Percentiles rank a stretch among this genome's conserved stretches.
phyloP scores from a whole-genome alignment of 2,797 vertebrate species.

The Gymnopithys bicolor region DNA sequence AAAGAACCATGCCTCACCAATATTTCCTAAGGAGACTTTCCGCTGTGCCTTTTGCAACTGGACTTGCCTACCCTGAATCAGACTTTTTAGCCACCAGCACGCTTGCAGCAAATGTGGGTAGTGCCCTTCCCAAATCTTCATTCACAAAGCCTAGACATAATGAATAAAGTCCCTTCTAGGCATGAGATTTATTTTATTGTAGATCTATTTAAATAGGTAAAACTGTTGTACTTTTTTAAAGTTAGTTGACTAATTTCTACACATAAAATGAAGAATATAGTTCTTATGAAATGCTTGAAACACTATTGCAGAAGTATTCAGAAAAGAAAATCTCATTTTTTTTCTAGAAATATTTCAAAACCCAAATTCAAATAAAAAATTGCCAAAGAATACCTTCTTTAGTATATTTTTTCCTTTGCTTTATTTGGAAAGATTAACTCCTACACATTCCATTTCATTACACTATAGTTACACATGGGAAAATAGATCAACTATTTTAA shows the following conservation, averaged over 20 bases:
- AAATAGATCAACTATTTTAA: constrained; percentile 1
- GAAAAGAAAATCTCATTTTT: not conserved
- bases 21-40: no score
- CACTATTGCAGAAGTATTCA: not conserved
- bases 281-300: not conserved
- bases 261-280: not conserved
- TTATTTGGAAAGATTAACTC: not conserved
- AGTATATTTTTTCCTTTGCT: not conserved
- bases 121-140: no score
- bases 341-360: not conserved
- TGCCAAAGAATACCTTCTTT: not conserved
- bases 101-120: no score
- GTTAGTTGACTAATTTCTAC: not conserved
- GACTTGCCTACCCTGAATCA: no score
- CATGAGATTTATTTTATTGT: not conserved
- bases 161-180: not conserved
- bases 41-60: no score
- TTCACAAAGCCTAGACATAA: not conserved
- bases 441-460: not conserved
- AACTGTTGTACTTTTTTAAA: not conserved
- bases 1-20: no score
- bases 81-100: no score
- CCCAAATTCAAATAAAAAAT: not conserved
- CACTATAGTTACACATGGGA: not conserved
- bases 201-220: not conserved